Conservation (phyloP, 1,140 invertebrate species). For the Chrysoperla carnea region DNA sequence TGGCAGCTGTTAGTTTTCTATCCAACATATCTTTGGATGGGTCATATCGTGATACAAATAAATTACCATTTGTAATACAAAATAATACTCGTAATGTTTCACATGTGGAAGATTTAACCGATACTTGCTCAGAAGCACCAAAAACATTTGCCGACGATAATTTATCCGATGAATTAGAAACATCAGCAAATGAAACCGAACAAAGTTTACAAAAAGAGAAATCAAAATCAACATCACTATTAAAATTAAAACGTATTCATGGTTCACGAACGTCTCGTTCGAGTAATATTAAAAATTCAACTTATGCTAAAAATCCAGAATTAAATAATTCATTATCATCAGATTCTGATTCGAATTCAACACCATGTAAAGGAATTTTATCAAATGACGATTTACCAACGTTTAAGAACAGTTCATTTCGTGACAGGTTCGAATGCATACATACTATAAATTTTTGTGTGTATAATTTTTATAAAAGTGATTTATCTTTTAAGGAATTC, state of each 20-base stretch:
- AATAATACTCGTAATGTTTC: conserved; percentile 21
- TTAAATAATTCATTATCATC: conserved; percentile 35
- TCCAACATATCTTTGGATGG: conserved; percentile 90
- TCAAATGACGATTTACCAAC: not conserved
- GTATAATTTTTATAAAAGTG: too few species aligned
- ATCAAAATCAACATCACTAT: conserved; percentile 2
- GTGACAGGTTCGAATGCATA: not conserved
- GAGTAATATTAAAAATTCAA: conserved; percentile 12
- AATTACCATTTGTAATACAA: conserved; percentile 34
- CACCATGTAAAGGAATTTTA: conserved; percentile 21
- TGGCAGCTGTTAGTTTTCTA: conserved; percentile 79
- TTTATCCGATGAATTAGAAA: conserved; percentile 23
- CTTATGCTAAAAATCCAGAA: conserved; percentile 23
- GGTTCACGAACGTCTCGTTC: not conserved
- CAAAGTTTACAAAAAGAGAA: conserved; percentile 23
- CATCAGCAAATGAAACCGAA: conserved; percentile 27
- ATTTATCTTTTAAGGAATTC: too few species aligned
- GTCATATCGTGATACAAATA: conserved; percentile 66
- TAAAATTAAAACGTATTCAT: not conserved
- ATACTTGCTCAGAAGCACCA: conserved; percentile 11
- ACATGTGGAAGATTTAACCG: conserved; percentile 13
- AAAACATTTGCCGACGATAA: conserved; percentile 18
- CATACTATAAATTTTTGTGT: too few species aligned
- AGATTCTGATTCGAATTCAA: conserved; percentile 44
- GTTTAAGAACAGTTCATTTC: not conserved